Evolutionary conservation across 1,140 invertebrate species (phyloP), one percentile per base, ranked within the genome.

Genomic region (Augochlora pura): DNA sequence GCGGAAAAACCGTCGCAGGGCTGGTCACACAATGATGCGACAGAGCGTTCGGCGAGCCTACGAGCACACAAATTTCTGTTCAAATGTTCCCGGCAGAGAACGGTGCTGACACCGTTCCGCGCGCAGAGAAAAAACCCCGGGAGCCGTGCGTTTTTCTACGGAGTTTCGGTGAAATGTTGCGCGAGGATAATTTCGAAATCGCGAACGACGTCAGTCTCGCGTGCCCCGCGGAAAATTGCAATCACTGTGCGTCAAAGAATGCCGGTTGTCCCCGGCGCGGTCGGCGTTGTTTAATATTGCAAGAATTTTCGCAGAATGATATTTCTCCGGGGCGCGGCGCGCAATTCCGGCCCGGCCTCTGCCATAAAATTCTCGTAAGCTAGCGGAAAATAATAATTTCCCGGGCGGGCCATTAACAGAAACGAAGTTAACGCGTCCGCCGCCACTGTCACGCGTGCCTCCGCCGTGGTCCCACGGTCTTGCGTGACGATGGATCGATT

Each of bases 211-310:
- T 25, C 68, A 25, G 59, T 57, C 6, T 23, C 54, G 54, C 54
- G 72, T 54, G 52, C 54, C 67, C 52, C 54, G 49, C 64, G 60
- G 60, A 38, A 63, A 63, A 66, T 66, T 49, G 42, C 39, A 66
- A 52, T 72, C 80, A 66, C 63, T 67, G 60, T 49, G 70, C 60
- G 76, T 66, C 75, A 77, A 77, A 81, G 75, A 62, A 71, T 70
- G 21, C 49, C 32, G 18, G 4, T 2, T 14, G 42, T 12, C 14
- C 32, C 12, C 39, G 46, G 32, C 23, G 6, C 27, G 10, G 9
- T 25, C 27, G 23, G 12, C n/a, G n/a, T 21, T 18, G 12, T 78
- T 78, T 77, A 71, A 77, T 71, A 54, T 52, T 60, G 25, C 54
- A n/a, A 42, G 32, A 42, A 69, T 38, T 84, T 46, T 72, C 52